These are phyloP conservation scores for Falco naumanni DNA, from an alignment of 2,797 vertebrate genomes.

Conservation along the genomic window DNA sequence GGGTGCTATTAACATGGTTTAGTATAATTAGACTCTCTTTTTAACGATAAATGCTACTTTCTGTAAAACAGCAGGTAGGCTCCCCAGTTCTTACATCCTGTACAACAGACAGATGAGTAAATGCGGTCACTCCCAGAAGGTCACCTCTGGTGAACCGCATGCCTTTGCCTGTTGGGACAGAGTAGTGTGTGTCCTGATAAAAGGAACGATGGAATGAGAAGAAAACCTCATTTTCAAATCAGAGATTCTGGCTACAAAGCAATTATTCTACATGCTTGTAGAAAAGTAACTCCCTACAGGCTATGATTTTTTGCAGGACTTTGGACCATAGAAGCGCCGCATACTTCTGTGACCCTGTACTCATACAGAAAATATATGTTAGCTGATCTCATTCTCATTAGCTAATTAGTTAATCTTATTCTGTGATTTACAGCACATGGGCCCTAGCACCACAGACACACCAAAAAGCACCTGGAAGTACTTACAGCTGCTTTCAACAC, in stretches of 20 bases:
- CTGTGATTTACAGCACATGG: background rate
- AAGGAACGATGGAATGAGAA: background rate
- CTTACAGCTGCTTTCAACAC: background rate
- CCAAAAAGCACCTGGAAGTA: background rate
- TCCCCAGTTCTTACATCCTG: background rate
- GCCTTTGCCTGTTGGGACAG: background rate
- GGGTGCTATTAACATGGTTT: background rate
- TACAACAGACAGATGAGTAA: background rate
- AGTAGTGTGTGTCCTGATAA: background rate
- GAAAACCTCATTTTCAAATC: background rate
- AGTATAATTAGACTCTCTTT: background rate
- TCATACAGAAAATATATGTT: background rate
- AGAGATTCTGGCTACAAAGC: background rate
- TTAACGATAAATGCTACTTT: background rate
- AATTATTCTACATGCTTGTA: background rate
- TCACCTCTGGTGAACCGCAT: background rate
- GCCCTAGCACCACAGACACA: background rate
- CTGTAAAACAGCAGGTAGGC: background rate
- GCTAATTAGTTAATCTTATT: background rate
- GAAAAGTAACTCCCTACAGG: background rate
- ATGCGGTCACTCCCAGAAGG: background rate
- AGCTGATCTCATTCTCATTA: background rate
- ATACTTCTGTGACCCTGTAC: background rate
- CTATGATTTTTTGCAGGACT: background rate
- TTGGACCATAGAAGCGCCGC: background rate